Evolutionary conservation across 1,140 invertebrate species (phyloP), one percentile per base, ranked within the genome.

Genomic region (Lordiphosa clarofinis): DNA sequence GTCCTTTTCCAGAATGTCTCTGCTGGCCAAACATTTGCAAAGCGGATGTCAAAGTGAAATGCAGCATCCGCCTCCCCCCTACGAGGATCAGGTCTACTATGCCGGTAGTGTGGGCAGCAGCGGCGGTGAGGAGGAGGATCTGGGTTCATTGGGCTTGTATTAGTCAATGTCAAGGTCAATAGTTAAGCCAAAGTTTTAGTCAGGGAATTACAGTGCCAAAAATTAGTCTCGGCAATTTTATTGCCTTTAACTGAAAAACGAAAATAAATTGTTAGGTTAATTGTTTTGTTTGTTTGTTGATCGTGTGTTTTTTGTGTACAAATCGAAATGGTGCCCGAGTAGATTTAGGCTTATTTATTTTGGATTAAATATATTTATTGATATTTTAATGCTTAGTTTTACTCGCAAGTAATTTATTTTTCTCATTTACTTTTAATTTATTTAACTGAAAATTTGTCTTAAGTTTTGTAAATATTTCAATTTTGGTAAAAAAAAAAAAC

Each of bases 1-100:
- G 89, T 99, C 98, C 3, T 99, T 99, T 90, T 98, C 96, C 4
- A 91, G 98, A 24, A 99, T 99, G 97, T 98, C 97, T 0, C 90
- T 99, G 31, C 90, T 99, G 54, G 94, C 94, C 55, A 99, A 99
- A 89, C 98, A 99, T 84, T 91, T 95, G 67, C 97, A 99, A 75
- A 93, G 94, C 12, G 96, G 96, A 2, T 98, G 97, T 79, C 92
- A 88, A 3, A 54, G 55, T 8, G 75, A 78, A 36, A 81, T 82
- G 57, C 46, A 73, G 42, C 76, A 84, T 28, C 86, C 87, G 35
- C 7, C 21, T 78, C 74, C 40, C 82, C 78, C 13, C 43, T 31
- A 4, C 31, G 48, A 50, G 12, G 56, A 56, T 43, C 64, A 73
- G 35, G 55, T 70, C 11, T 88, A 84, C 46, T 88, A 88, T 44